phyloP scores from a whole-genome alignment of 2,113 vertebrate species.

The Gopherus flavomarginatus region DNA sequence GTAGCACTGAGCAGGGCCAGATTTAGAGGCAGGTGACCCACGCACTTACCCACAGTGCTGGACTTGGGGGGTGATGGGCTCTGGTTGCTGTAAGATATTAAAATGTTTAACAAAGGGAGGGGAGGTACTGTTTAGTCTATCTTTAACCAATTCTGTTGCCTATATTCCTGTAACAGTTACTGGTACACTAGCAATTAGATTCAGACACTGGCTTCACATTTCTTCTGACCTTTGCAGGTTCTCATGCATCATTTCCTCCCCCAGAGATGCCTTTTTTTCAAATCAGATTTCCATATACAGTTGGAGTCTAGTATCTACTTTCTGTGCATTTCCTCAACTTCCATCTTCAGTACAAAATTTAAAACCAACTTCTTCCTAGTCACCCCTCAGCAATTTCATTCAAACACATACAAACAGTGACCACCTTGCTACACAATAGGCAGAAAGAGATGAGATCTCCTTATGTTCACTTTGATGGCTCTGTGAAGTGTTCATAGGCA shows the following conservation, averaged over 20 bases:
- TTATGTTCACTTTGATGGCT: neutral
- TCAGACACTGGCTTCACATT: neutral
- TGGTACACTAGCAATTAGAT: neutral
- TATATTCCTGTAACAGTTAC: neutral
- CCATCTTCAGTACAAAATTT: neutral
- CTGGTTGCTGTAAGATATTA: no score
- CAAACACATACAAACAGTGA: neutral
- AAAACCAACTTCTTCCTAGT: neutral
- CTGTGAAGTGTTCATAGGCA: neutral
- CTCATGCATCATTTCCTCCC: neutral
- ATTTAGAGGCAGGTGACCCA: no score
- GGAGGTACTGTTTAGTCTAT: no score
- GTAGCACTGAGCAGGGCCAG: neutral
- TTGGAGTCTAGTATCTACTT: neutral
- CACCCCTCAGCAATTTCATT: neutral
- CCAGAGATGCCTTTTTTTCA: neutral
- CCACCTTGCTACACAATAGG: neutral
- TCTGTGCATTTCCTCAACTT: neutral
- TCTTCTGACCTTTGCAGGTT: neutral
- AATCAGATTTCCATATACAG: neutral
- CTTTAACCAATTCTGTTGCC: neutral
- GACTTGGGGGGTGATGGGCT: no score
- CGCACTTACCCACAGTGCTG: no score
- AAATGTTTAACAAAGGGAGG: no score
- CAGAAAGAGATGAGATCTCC: neutral